Evolutionary conservation across 2,888 invertebrate species (phyloP), one percentile per base, ranked within the genome.

Genomic region (Sturmia bella): DNA sequence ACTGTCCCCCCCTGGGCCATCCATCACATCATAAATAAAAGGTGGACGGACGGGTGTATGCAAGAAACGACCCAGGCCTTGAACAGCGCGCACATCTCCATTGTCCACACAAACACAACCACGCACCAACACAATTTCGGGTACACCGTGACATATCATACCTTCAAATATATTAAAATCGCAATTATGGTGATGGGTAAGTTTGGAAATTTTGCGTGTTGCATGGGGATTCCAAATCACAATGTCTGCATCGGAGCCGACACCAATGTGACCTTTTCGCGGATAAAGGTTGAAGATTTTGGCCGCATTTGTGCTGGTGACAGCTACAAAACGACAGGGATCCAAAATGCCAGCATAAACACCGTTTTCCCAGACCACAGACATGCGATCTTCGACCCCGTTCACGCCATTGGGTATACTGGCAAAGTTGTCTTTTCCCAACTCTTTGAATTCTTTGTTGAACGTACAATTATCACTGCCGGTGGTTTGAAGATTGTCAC

Each of bases 91-190:
- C 9, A 99, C 90, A 84, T 95, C 94, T 15, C 97, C 96, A 78
- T 98, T 96, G 89, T 99, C 99, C 7, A 97, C 94, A 85, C 98
- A 98, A 15, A 99, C 95, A 27, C 97, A 94, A 0, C 98, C 99
- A 86, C 94, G 95, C 37, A 97, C 96, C 84, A 99, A 94, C 27
- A 99, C 99, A 89, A 94, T 96, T 89, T 97, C 96, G 0, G 99
- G 96, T 32, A 98, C 95, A 24, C 99, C 99, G 86, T 97, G 96
- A 73, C 97, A 96, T 83, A 93, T 94, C 94, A 97, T 95, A 24
- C 98, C 98, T 95, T 99, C 99, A 91, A 99, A 99, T 84, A 99
- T 98, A 90, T 99, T 99, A 89, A 98, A 99, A 92, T 99, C 97
- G 78, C 96, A 95, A 1, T 97, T 97, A 84, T 98, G 98, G 85